A percentile compares a stretch with the other conserved stretches of the same genome.
Conservation (phyloP, 2,113 vertebrate genomes). For the Aptenodytes patagonicus region DNA sequence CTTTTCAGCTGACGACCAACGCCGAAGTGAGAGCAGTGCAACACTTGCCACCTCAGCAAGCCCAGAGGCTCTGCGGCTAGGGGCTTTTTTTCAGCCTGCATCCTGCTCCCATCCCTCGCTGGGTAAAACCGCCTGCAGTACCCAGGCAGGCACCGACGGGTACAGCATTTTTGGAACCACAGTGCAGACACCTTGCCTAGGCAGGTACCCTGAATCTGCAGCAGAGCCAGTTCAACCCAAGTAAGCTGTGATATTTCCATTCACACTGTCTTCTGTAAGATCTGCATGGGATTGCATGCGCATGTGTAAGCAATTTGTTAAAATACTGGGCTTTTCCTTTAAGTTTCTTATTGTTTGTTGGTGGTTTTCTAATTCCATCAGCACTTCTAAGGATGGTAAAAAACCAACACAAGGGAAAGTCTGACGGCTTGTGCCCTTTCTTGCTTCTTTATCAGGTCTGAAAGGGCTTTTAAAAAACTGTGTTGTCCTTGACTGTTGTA, state of each 20-base stretch:
- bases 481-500: background rate
- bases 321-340: background rate
- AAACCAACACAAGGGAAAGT: background rate
- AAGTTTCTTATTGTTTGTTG: background rate
- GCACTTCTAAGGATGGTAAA: background rate
- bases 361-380: background rate
- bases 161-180: background rate
- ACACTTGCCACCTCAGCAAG: too few relatives aligned
- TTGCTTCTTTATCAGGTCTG: background rate
- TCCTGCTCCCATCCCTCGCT: background rate
- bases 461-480: background rate
- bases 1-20: background rate
- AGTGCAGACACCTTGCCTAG: background rate
- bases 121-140: accelerated
- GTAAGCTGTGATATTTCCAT: background rate
- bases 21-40: background rate
- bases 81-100: background rate
- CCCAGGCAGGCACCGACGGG: background rate
- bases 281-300: background rate
- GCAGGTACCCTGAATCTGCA: background rate
- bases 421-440: background rate
- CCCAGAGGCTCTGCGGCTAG: background rate
- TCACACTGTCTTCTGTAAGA: background rate
- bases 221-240: too few relatives aligned
- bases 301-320: background rate